Conservation (phyloP, 2,888 invertebrate species). For the Cephus spinipes region DNA sequence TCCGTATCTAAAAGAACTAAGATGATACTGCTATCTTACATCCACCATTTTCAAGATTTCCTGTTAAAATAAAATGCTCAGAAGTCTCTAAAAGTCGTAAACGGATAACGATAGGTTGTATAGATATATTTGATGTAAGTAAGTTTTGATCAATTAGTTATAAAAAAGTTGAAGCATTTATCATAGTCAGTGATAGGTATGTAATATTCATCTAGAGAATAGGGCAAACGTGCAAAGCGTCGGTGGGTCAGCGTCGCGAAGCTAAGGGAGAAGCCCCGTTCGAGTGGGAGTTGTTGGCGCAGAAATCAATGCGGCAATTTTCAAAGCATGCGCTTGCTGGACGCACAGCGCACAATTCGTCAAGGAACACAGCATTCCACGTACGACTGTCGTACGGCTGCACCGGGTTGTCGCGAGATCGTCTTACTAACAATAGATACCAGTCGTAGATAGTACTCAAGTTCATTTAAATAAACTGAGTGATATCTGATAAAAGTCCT, state of each 20-base stretch:
- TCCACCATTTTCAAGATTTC: not conserved
- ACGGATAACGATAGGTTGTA: not conserved
- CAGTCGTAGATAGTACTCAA: not conserved
- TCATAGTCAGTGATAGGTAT: not conserved
- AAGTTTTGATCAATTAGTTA: not conserved
- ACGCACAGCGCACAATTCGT: slow-evolving; percentile 10
- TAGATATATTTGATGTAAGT: not conserved
- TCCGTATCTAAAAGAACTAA: not conserved
- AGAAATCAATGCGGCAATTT: slow-evolving; percentile 65
- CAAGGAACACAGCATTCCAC: not conserved
- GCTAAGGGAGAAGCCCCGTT: slow-evolving; percentile 1
- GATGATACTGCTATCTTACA: not conserved
- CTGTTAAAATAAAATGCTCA: not conserved
- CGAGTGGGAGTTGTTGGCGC: slow-evolving; percentile 50
- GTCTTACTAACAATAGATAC: not conserved
- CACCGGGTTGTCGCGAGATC: not conserved
- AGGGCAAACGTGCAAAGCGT: not conserved
- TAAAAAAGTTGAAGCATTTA: not conserved
- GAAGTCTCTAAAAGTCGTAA: not conserved
- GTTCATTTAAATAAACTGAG: not conserved
- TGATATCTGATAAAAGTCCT: not conserved
- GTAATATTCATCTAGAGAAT: not conserved
- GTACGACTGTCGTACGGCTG: not conserved
- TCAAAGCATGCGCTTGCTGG: slow-evolving; percentile 60
- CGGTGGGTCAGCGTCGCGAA: not conserved